Conservation (phyloP, 2,888 invertebrate genomes). For the Chymomyza procnemis region DNA sequence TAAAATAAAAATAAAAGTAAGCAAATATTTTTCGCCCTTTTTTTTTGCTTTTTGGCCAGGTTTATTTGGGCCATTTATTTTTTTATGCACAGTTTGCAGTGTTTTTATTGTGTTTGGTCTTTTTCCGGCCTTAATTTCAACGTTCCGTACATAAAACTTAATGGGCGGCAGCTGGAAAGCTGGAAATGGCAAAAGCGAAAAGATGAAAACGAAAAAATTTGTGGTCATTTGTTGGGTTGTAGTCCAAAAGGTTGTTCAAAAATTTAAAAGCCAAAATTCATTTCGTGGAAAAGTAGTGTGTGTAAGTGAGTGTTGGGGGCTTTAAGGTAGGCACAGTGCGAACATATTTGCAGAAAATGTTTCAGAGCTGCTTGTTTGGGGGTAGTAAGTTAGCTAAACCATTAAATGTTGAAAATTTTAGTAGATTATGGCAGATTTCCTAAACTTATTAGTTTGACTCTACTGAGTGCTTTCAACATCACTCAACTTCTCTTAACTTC, state of each 20-base stretch:
- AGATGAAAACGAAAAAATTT: neutral
- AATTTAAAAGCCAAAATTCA: neutral
- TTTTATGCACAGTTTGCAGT: neutral
- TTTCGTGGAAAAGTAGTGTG: neutral
- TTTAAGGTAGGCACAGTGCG: neutral
- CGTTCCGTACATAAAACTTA: neutral
- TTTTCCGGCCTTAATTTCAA: neutral
- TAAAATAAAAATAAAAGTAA: neutral
- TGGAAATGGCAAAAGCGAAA: neutral
- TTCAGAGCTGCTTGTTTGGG: too few species aligned
- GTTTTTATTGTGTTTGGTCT: neutral
- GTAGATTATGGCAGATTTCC: too few species aligned
- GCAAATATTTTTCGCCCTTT: neutral
- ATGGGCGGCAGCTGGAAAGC: neutral
- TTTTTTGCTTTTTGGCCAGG: neutral
- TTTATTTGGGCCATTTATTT: neutral
- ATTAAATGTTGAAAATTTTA: too few species aligned
- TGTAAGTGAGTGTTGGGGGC: neutral
- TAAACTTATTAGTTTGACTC: too few species aligned
- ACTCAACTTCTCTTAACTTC: too few species aligned
- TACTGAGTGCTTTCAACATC: too few species aligned
- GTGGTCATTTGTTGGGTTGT: neutral
- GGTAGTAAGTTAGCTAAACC: too few species aligned
- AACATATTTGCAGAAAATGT: neutral
- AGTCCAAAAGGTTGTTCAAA: neutral